Base-by-base conservation (phyloP, 2,113 vertebrate species). In the Hemibagrus wyckioides region DNA sequence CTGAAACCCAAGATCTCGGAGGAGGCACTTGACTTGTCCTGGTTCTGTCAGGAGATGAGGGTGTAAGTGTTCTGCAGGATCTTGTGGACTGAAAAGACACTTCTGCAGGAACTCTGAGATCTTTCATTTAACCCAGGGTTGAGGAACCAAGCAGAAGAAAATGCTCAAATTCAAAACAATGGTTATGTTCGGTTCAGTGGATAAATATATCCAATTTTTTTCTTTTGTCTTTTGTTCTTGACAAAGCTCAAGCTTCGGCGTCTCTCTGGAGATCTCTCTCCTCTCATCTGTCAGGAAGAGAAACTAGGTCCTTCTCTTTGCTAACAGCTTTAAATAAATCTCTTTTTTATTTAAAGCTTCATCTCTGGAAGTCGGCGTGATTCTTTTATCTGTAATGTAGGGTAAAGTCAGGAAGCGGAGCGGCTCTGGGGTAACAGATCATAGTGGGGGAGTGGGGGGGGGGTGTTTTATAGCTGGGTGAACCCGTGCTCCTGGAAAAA, bases 251-350 rank as follows among this genome's bases (percentile, higher is more conserved):
- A n/a, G n/a, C 30, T 56, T 36, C 4, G 25, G 52, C 10, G 10
- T 59, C 56, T 84, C 83, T 84, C 82, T 39, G 82, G 48, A 69
- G 82, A 69, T 71, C 67, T 84, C 15, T 25, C n/a, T n/a, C n/a
- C n/a, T n/a, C n/a, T n/a, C n/a, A n/a, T 48, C 82, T 84, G 48
- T 54, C 63, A 71, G 65, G 19, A 41, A 71, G 52, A 41, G 36
- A 84, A 84, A 73, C 33, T 84, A 71, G 82, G 82, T 84, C 52
- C 82, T 52, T 59, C 54, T 41, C 33, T 81, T 81, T 59, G 59
- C 30, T 54, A 54, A 15, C 5, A 28, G 54, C 61, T 65, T 83
- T 52, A 65, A 71, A 39, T 84, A 73, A 84, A 17, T 41, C 67
- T 15, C 6, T 41, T 56, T 6, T 17, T 25, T 48, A 48, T 48